phyloP scores from a whole-genome alignment of 2,888 invertebrate genomes.

The Polymixis flavicincta region DNA sequence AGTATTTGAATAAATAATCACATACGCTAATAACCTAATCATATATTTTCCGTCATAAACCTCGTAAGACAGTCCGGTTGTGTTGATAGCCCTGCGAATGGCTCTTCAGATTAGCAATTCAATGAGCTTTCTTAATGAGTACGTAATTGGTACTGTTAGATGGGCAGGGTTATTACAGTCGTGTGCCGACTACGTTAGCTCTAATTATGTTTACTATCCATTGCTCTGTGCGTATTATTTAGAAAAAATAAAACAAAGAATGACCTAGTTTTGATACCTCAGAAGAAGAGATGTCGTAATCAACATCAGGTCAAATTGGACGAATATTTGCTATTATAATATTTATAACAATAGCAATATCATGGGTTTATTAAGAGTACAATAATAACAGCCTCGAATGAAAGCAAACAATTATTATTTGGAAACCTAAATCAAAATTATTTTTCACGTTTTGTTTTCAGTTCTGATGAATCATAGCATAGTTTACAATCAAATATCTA shows the following conservation, averaged over 20 bases:
- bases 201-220: conserved; percentile 41
- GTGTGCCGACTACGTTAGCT: conserved; percentile 29
- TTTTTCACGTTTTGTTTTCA: not conserved
- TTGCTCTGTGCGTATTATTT: not conserved
- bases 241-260: not conserved
- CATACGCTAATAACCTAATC: conserved; percentile 12
- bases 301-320: not conserved
- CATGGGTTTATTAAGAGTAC: not conserved
- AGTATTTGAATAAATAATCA: conserved; percentile 25
- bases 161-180: conserved; percentile 37
- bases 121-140: conserved; percentile 77
- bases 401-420: not conserved
- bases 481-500: not conserved
- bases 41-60: conserved; percentile 35
- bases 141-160: conserved; percentile 74
- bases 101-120: conserved; percentile 73
- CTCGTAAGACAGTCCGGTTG: conserved; percentile 23
- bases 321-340: not conserved
- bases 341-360: not conserved
- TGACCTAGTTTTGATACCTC: not conserved
- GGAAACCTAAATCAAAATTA: not conserved
- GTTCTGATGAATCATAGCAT: not conserved
- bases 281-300: no score
- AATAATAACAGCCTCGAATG: not conserved
- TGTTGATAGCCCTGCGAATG: conserved; percentile 43